Evolutionary conservation across 2,888 invertebrate species (phyloP), one percentile per base, ranked within the genome.

Genomic region (Parasteatoda lunata): DNA sequence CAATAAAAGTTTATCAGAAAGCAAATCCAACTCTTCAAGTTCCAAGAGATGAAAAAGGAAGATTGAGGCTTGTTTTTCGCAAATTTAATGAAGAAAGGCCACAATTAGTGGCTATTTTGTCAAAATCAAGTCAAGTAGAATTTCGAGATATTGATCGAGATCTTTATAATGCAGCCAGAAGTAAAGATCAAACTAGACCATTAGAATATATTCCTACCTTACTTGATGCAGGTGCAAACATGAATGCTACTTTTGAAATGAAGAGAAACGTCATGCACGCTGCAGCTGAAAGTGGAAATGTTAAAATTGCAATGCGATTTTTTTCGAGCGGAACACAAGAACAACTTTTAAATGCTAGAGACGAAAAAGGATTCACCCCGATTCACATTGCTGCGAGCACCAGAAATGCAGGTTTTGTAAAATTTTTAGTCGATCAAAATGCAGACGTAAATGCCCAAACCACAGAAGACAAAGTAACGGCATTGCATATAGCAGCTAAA

Each of bases 71-170:
- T 4, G 47, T 69, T 69, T 69, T 69, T 47, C 30, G 69, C 6
- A 69, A 69, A 4, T 69, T 69, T 45, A 48, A 69, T 11, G 13
- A 15, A 5, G 69, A 45, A 13, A 15, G 5, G 11, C n/a, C 69
- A 4, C 47, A 69, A 47, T 48, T 69, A 13, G 47, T 45, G 4
- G 69, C 45, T 13, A 8, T 45, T 69, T n/a, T 69, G 45, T n/a
- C 13, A 45, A 13, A 69, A 7, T 13, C 47, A 13, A 13, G n/a
- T n/a, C 69, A 69, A 69, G 47, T 47, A 47, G 8, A 69, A 6
- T 69, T 69, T 69, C 30, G 69, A 69, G 69, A 69, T 48, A 69
- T 69, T 13, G 48, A 69, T 47, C 45, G 69, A 45, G 48, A 69
- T 13, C 47, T 69, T 3, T 69, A 47, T 45, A 45, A 69, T 48